These are phyloP conservation scores for Xestia ashworthii DNA, from an alignment of 2,888 invertebrate genomes.

Conservation along the genomic window DNA sequence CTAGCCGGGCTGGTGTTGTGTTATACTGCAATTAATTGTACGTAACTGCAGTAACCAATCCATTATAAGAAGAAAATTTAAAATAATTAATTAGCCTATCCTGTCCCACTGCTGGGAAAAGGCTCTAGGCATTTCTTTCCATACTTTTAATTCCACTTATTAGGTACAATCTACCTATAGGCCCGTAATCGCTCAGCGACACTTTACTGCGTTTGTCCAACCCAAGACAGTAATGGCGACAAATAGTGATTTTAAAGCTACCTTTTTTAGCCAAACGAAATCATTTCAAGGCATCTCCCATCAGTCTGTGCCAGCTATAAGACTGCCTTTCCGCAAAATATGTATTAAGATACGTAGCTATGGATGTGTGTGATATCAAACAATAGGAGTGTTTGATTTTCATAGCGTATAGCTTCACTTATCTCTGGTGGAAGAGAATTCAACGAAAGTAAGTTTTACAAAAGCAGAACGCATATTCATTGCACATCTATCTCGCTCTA, in stretches of 20 bases:
- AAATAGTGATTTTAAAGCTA: constrained; percentile 15
- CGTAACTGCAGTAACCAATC: neutral
- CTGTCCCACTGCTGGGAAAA: too few species aligned
- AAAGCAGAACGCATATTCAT: neutral
- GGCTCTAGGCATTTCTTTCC: too few species aligned
- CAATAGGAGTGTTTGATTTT: neutral
- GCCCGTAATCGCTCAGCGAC: neutral
- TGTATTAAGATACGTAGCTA: neutral
- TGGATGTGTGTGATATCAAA: neutral
- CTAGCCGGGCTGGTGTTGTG: too few species aligned
- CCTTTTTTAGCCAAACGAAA: constrained; percentile 18
- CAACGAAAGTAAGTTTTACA: too few species aligned
- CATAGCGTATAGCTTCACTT: neutral
- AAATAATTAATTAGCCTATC: neutral
- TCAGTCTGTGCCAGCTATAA: neutral
- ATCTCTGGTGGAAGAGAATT: neutral
- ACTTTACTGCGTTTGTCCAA: neutral
- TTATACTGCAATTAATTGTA: neutral
- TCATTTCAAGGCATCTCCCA: constrained; percentile 18
- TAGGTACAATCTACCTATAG: neutral
- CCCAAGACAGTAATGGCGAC: constrained; percentile 12
- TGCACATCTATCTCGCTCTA: neutral
- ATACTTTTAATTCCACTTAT: neutral
- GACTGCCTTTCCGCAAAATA: neutral
- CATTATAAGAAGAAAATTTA: neutral